Conservation (phyloP, 2,797 vertebrate species). For the Mionectes olivaceus region DNA sequence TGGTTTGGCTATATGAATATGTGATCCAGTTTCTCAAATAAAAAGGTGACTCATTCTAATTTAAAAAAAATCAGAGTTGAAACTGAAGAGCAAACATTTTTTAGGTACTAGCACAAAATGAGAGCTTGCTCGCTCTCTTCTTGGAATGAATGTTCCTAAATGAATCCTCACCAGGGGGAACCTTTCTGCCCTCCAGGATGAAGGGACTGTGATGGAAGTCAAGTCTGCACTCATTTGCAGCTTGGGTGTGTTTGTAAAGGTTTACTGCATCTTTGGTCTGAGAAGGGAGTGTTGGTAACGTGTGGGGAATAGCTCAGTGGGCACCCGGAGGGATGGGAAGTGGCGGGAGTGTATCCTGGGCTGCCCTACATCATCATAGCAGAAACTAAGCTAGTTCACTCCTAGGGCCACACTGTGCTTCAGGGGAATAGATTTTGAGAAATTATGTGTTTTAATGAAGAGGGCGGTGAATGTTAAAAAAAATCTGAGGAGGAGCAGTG, state of each 20-base stretch:
- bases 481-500: neutral
- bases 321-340: neutral
- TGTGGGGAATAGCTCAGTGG: accelerated
- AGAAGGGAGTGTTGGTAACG: neutral
- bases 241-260: neutral
- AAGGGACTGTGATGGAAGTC: neutral
- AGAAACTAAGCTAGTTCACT: neutral
- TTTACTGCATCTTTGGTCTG: neutral
- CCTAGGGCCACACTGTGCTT: neutral
- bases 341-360: accelerated
- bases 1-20: conserved; percentile 13
- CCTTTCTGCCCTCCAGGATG: neutral
- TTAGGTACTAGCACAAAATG: neutral
- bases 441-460: neutral
- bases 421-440: neutral
- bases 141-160: neutral
- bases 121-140: neutral
- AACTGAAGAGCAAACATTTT: neutral
- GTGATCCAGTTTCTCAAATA: neutral
- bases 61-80: neutral
- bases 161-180: neutral
- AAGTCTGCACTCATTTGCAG: neutral
- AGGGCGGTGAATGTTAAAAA: neutral
- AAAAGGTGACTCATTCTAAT: conserved; percentile 2
- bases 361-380: neutral